phyloP scores from a whole-genome alignment of 2,113 vertebrate genomes.

The Antigone vipio region DNA sequence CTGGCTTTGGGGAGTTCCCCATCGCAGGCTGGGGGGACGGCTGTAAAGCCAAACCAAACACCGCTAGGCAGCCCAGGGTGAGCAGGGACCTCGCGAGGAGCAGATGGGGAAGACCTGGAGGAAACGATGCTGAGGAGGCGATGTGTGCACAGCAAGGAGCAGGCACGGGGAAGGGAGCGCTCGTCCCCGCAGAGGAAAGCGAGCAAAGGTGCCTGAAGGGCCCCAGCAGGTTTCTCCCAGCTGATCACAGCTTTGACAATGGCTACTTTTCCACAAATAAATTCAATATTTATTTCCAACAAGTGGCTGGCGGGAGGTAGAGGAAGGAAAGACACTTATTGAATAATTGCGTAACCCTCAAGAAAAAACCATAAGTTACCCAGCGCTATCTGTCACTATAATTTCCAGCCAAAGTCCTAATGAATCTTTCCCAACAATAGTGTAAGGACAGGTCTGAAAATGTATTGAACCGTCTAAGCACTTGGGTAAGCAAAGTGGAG shows the following conservation, averaged over 20 bases:
- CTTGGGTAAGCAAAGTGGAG: conserved; percentile 64
- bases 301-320: conserved; percentile 49
- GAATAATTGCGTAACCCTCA: conserved; percentile 67
- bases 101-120: neutral
- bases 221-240: neutral
- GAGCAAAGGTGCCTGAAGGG: neutral
- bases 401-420: conserved; percentile 68
- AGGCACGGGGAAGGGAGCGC: neutral
- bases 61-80: neutral
- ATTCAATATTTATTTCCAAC: conserved; percentile 66
- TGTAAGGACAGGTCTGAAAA: conserved; percentile 64
- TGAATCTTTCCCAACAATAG: conserved; percentile 74
- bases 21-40: neutral
- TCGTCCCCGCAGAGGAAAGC: neutral
- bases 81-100: neutral
- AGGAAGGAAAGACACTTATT: conserved; percentile 68
- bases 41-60: neutral
- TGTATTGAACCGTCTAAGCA: conserved; percentile 66
- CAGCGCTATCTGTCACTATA: conserved; percentile 64
- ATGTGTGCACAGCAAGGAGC: rapidly evolving
- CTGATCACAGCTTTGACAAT: neutral
- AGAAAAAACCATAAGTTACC: conserved; percentile 69
- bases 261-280: conserved; percentile 58
- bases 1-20: neutral
- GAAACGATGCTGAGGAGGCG: neutral